phyloP scores from a whole-genome alignment of 2,113 vertebrate species.

The Oreochromis aureus region DNA sequence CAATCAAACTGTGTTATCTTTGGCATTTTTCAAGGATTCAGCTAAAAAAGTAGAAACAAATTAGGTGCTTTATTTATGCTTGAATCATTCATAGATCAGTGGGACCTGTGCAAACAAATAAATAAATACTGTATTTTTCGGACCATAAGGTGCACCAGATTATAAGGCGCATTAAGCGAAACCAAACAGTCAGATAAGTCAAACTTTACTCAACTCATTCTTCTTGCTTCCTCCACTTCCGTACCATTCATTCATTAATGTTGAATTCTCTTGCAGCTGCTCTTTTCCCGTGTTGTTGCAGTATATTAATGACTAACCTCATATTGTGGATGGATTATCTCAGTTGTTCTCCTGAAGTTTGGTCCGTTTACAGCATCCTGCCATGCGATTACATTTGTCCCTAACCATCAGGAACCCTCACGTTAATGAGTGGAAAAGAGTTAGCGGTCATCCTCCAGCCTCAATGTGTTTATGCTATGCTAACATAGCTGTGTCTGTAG shows the following conservation, averaged over 20 bases:
- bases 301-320: background rate
- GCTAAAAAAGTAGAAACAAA: background rate
- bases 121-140: too few relatives aligned
- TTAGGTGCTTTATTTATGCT: background rate
- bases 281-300: background rate
- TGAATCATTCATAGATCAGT: background rate
- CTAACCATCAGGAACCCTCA: background rate
- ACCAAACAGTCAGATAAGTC: background rate
- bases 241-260: background rate
- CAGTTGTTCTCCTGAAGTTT: background rate
- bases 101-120: background rate
- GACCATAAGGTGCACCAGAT: fast-evolving
- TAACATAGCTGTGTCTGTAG: too few relatives aligned
- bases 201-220: background rate
- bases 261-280: background rate
- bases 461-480: too few relatives aligned
- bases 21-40: background rate
- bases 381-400: fast-evolving
- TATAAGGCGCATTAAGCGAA: fast-evolving
- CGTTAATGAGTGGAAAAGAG: background rate
- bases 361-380: background rate
- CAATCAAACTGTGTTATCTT: background rate
- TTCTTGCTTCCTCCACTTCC: background rate
- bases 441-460: background rate
- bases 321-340: fast-evolving